Conservation (phyloP, 2,113 vertebrate species). For the Oreochromis tanganicae region DNA sequence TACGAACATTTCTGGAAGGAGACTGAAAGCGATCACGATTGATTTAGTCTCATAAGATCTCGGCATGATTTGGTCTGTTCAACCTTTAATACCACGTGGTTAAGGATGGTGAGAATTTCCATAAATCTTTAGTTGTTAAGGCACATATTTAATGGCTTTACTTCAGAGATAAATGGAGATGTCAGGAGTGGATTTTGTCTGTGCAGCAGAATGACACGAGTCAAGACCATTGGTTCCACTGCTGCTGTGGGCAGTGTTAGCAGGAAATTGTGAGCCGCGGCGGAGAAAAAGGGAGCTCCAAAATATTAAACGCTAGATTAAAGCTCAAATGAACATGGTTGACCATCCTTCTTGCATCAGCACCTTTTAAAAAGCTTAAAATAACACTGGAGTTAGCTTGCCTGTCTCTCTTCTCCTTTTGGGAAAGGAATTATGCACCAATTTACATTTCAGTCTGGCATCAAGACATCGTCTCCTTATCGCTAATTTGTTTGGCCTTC, state of each 20-base stretch:
- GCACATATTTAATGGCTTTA: not conserved
- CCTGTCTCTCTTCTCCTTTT: not conserved
- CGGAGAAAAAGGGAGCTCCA: not conserved
- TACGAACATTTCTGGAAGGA: not conserved
- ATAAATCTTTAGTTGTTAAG: not conserved
- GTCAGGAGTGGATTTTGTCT: conserved; percentile 19
- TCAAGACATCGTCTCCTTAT: not conserved
- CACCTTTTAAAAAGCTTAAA: not conserved
- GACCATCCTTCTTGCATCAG: not conserved
- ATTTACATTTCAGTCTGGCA: not conserved
- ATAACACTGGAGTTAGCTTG: not conserved
- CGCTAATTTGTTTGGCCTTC: not conserved
- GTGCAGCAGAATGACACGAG: conserved; percentile 3
- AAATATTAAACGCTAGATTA: conserved; percentile 24
- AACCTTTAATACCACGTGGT: not conserved
- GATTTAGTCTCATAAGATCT: not conserved
- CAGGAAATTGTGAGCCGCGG: not conserved
- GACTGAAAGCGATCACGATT: not conserved
- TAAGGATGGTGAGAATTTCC: conserved; percentile 13
- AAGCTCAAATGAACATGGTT: not conserved
- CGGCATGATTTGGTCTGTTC: not conserved
- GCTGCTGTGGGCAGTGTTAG: not conserved
- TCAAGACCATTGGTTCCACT: conserved; percentile 42
- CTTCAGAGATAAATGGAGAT: conserved; percentile 41
- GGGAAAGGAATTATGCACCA: not conserved